These are phyloP conservation scores for Nettapus auritus DNA, from an alignment of 2,113 vertebrate genomes.

Conservation along the genomic window DNA sequence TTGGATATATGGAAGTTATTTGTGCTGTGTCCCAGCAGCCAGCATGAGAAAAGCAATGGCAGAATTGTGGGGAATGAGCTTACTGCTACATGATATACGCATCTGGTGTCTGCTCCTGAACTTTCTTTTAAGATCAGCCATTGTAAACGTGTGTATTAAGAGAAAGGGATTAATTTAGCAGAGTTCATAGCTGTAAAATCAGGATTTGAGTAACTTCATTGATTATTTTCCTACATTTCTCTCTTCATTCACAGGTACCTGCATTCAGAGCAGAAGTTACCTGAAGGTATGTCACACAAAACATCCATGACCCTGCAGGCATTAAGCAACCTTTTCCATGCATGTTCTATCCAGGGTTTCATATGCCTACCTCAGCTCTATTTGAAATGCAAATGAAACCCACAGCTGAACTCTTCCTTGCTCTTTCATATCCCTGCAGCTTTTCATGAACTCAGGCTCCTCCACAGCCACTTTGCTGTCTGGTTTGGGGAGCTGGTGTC, in stretches of 20 bases:
- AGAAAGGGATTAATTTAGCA: neutral
- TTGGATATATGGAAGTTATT: neutral
- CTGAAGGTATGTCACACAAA: slow-evolving; percentile 70
- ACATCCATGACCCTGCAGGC: neutral
- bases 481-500: neutral
- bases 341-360: neutral
- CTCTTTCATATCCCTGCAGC: neutral
- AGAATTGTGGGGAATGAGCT: neutral
- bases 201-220: neutral
- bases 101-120: neutral
- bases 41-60: neutral
- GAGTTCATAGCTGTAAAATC: neutral
- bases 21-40: neutral
- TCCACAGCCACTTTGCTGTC: neutral
- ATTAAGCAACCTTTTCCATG: neutral
- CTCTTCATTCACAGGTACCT: slow-evolving; percentile 67
- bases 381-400: slow-evolving; percentile 14
- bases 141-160: neutral
- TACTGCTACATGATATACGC: neutral
- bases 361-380: neutral
- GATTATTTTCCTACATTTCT: neutral
- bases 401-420: neutral
- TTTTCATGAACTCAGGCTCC: neutral
- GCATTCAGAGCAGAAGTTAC: slow-evolving; percentile 61
- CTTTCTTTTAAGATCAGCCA: neutral